Conservation (phyloP, 92 coral and sea anemone genomes). For the Phenganax subtilis region DNA sequence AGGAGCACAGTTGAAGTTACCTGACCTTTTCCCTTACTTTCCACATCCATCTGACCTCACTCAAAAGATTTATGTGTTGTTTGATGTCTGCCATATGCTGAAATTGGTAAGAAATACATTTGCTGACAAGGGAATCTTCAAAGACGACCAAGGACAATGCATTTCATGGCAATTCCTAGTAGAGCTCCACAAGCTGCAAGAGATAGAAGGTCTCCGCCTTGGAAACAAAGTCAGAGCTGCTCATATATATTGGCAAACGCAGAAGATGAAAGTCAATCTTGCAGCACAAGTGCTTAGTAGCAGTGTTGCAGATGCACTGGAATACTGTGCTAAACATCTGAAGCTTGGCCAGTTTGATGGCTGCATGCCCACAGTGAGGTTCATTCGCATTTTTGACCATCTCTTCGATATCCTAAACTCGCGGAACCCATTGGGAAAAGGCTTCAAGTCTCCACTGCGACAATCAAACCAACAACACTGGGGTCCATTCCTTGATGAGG, state of each 20-base stretch:
- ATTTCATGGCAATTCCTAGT: neutral
- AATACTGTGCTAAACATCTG: neutral
- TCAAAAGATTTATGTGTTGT: neutral
- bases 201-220: neutral
- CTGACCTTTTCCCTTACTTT: neutral
- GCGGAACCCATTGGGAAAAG: neutral
- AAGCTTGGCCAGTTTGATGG: neutral
- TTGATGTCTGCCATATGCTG: neutral
- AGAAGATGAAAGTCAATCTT: constrained; percentile 1
- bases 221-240: neutral
- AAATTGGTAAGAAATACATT: constrained; percentile 1
- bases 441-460: neutral
- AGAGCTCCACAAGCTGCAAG: neutral
- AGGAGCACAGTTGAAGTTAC: neutral
- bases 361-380: neutral
- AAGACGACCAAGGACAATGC: neutral
- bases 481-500: neutral
- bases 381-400: neutral
- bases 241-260: neutral
- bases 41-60: neutral
- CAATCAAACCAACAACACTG: neutral
- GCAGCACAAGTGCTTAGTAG: neutral
- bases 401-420: neutral
- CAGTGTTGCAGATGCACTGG: neutral
- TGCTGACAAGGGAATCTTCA: neutral